These are phyloP conservation scores for Crotophaga sulcirostris DNA, from an alignment of 2,113 vertebrate species.

Conservation along the genomic window DNA sequence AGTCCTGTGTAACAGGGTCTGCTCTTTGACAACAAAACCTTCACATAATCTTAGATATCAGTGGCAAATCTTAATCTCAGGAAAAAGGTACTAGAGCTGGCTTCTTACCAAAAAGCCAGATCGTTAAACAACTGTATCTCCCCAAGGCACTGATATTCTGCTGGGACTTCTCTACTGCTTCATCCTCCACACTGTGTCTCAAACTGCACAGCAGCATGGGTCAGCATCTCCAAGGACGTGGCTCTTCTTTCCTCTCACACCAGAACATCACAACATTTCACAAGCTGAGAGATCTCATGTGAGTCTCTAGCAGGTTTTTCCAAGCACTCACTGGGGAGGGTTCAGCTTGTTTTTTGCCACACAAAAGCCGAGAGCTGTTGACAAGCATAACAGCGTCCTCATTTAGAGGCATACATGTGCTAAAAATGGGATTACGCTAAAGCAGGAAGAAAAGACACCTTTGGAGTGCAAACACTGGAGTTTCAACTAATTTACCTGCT, in stretches of 20 bases:
- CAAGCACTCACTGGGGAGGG: background rate
- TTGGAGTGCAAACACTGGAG: background rate
- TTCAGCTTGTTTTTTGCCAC: background rate
- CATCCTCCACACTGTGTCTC: background rate
- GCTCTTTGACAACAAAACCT: background rate
- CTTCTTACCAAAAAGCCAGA: background rate
- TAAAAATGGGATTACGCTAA: background rate
- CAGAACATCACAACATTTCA: background rate
- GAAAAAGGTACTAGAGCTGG: background rate
- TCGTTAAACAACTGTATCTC: background rate
- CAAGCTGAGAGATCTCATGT: background rate
- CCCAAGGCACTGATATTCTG: background rate
- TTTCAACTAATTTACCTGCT: background rate
- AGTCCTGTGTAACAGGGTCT: too few relatives aligned
- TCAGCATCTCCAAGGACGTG: accelerated
- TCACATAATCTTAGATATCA: background rate
- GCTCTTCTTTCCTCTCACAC: background rate
- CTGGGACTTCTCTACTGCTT: background rate
- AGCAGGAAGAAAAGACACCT: background rate
- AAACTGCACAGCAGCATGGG: background rate
- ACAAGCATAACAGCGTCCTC: background rate
- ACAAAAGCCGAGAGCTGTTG: background rate
- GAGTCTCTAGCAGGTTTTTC: background rate
- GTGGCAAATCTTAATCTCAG: background rate
- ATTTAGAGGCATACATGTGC: background rate